Evolutionary conservation across 2,797 vertebrate genomes (phyloP), one percentile per base, ranked within the genome.

Genomic region (Enteromius unitaeniatus): DNA sequence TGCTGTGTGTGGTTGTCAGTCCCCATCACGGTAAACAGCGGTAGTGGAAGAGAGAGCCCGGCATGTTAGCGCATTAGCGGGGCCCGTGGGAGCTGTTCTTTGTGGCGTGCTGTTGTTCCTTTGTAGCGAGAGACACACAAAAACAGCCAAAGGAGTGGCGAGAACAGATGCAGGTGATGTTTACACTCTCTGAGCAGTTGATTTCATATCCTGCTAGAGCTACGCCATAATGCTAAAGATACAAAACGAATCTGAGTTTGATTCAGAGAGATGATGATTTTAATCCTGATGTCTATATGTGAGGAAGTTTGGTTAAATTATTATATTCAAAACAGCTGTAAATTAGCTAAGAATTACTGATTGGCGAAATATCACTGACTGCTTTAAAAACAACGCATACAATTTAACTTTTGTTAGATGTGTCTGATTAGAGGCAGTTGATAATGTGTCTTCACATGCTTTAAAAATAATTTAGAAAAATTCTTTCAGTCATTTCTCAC

Each of bases 1-100:
- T 88, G 90, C 91, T 93, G 92, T 91, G 91, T 92, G 92, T 91
- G 93, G 92, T 93, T 95, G 94, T 95, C 94, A 92, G 91, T 90
- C 90, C 89, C 89, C 90, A 93, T 94, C 88, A 93, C 87, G 85
- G 93, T 94, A 95, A 94, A 94, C 94, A 94, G 75, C 88, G 82
- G 89, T 42, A 90, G 92, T 91, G 91, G 91, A 92, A 90, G 90
- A 93, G 88, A 92, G 89, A 90, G 89, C 88, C 86, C 90, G 88
- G 87, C 92, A 90, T 89, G 89, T 88, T 89, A 80, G 75, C 67
- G 69, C 80, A 74, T 79, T 84, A 84, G 82, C 49, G 3, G 81
- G 67, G 67, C 82, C 47, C 78, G 31, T 73, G 86, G 79, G 70
- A 87, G 83, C 67, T 82, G 79, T 73, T 82, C 69, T 82, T 83